These are phyloP conservation scores for Drosophila neotestacea DNA, from an alignment of 2,888 invertebrate genomes.

Conservation along the genomic window DNA sequence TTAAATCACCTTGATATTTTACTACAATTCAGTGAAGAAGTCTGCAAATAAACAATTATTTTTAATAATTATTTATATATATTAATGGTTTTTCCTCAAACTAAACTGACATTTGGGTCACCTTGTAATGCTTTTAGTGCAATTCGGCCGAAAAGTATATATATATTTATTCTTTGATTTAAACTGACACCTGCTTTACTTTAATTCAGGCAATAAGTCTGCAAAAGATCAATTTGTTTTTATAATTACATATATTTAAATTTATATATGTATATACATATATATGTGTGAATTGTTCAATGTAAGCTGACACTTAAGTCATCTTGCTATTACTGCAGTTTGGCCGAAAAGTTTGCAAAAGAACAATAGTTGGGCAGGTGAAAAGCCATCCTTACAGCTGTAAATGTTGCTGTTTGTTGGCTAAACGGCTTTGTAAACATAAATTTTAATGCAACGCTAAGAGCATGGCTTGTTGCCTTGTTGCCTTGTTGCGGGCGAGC, in stretches of 20 bases:
- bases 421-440: constrained; percentile 55
- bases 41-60: neutral
- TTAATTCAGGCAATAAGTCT: no score
- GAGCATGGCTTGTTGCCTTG: constrained; percentile 26
- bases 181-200: no score
- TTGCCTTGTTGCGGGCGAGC: constrained; percentile 12
- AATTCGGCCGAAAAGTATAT: no score
- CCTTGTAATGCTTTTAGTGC: no score
- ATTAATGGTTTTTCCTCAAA: neutral
- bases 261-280: no score
- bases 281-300: no score
- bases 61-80: neutral
- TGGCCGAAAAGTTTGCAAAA: neutral
- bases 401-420: constrained; percentile 44
- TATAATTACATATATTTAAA: no score
- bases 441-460: constrained; percentile 56
- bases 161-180: no score
- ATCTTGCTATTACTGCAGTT: neutral
- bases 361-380: neutral
- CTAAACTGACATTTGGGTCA: neutral
- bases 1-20: no score
- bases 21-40: no score
- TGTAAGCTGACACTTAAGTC: no score
- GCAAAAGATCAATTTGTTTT: no score
- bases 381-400: constrained; percentile 19